Evolutionary conservation across 2,888 invertebrate genomes (phyloP).

Genomic region (Drosophila nr. perissopoda): DNA sequence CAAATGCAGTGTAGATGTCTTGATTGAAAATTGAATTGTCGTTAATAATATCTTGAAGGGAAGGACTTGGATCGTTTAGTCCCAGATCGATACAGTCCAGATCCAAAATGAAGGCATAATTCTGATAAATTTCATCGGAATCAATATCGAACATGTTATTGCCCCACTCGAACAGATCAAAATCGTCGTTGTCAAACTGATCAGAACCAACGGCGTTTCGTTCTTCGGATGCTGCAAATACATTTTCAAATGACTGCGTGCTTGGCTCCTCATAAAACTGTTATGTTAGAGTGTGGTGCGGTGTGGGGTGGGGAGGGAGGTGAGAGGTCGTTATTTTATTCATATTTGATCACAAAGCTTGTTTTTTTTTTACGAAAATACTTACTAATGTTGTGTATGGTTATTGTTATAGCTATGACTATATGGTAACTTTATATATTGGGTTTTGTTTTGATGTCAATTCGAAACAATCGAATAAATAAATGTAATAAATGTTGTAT

Average conservation of each 20-base stretch:
- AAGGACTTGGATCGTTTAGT: conserved; percentile 24
- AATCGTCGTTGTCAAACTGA: conserved; percentile 12
- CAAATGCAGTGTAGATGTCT: too few species aligned
- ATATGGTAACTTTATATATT: conserved; percentile 32
- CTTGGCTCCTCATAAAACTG: conserved; percentile 67
- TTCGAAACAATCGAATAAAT: conserved; percentile 13
- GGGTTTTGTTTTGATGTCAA: conserved; percentile 1
- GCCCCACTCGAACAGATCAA: conserved; percentile 42
- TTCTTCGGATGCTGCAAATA: conserved; percentile 52
- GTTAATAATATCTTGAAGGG: neutral
- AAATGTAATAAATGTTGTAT: conserved; percentile 19
- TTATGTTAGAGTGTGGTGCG: conserved; percentile 34
- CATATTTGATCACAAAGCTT: conserved; percentile 67
- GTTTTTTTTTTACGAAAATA: conserved; percentile 52
- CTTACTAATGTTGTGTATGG: conserved; percentile 35
- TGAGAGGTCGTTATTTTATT: conserved; percentile 71
- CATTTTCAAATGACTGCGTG: conserved; percentile 52
- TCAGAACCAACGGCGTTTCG: neutral
- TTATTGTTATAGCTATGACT: conserved; percentile 46
- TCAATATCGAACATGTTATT: conserved; percentile 56
- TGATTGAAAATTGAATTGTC: too few species aligned
- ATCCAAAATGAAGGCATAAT: conserved; percentile 55
- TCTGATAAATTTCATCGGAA: conserved; percentile 44
- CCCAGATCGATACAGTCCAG: conserved; percentile 52
- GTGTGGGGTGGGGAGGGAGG: conserved; percentile 57